Evolutionary conservation across 1,140 invertebrate genomes (phyloP).

Genomic region (Apocrypta bakeri): DNA sequence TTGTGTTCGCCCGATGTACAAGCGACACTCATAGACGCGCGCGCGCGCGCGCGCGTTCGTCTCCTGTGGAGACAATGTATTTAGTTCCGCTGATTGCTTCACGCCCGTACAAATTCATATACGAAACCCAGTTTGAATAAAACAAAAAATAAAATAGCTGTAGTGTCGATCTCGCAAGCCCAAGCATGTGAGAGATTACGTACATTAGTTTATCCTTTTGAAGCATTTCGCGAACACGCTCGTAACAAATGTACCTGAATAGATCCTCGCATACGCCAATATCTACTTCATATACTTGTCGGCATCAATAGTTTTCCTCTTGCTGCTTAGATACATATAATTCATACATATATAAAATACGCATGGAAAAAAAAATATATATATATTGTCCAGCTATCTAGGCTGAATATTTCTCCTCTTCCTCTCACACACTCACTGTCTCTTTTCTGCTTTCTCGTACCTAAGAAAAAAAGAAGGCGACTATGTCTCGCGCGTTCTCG

Average conservation of each 20-base stretch:
- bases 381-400: constrained; percentile 30
- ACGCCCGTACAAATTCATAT: not conserved
- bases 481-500: not conserved
- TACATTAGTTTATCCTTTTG: not conserved
- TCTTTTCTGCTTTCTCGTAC: not conserved
- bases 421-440: not conserved
- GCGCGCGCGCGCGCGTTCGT: too few species aligned
- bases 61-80: not conserved
- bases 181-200: not conserved
- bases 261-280: not conserved
- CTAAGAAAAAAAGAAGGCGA: not conserved
- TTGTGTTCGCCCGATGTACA: not conserved
- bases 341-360: constrained; percentile 37
- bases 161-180: not conserved
- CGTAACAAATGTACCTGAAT: not conserved
- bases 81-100: not conserved
- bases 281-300: constrained; percentile 5
- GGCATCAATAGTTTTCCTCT: constrained; percentile 15
- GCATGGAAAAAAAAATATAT: not conserved
- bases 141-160: constrained; percentile 31
- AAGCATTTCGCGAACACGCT: not conserved
- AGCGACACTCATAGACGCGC: not conserved
- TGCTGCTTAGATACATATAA: not conserved
- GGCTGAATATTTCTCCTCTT: constrained; percentile 21
- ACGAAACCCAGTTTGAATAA: not conserved